Percentiles rank a stretch among this genome's conserved stretches.
These are phyloP conservation scores for Alauda arvensis DNA, from an alignment of 2,797 vertebrate genomes.

Conservation along the genomic window DNA sequence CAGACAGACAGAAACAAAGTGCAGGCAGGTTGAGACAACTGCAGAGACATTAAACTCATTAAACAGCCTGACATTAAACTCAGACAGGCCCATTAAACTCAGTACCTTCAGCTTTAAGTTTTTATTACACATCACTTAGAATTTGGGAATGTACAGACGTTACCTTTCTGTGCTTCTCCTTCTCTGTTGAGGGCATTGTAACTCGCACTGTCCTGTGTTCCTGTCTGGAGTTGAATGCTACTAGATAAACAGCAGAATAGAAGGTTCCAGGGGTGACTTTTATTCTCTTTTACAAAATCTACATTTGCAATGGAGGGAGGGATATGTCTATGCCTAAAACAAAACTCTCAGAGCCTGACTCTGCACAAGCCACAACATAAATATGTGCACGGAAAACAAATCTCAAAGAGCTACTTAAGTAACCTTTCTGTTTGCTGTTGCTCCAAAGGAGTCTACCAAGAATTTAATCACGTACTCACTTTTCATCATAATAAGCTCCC, in stretches of 20 bases:
- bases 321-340: background rate
- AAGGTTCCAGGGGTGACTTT: background rate
- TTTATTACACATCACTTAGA: background rate
- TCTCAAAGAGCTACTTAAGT: background rate
- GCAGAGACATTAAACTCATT: background rate
- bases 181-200: background rate
- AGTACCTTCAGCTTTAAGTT: background rate
- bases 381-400: background rate
- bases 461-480: background rate
- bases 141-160: background rate
- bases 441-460: background rate
- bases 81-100: background rate
- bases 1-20: background rate
- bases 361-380: background rate
- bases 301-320: background rate
- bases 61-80: background rate
- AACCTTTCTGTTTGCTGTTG: background rate
- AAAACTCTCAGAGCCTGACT: background rate
- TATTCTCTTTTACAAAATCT: background rate
- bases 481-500: constrained; percentile 4
- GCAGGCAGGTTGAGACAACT: background rate
- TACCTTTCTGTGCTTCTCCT: background rate
- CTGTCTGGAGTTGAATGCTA: background rate
- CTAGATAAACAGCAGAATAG: background rate
- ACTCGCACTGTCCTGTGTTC: background rate